Evolutionary conservation across 2,888 invertebrate genomes (phyloP).

Genomic region (Tipula helvola): DNA sequence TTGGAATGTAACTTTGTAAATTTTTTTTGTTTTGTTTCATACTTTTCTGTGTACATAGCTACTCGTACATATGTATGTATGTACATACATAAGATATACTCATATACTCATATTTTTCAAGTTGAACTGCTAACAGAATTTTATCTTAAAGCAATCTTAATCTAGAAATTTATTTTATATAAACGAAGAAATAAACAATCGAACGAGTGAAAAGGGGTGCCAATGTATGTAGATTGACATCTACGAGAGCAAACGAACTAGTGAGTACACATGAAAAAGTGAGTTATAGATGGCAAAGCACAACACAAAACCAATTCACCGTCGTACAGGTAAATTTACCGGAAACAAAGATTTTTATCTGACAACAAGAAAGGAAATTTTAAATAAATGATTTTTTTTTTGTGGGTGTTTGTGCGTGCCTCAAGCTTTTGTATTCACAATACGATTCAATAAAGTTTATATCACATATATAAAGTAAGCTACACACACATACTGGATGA

Average conservation of each 20-base stretch:
- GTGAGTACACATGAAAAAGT: background rate
- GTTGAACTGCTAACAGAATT: background rate
- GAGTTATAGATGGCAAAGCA: too few relatives aligned
- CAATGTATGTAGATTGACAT: background rate
- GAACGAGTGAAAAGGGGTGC: background rate
- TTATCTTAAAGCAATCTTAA: background rate
- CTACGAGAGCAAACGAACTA: background rate
- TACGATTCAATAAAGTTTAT: background rate
- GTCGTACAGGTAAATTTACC: background rate
- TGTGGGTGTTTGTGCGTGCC: background rate
- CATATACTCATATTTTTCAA: background rate
- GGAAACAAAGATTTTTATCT: background rate
- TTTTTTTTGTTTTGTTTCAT: too few relatives aligned
- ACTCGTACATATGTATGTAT: too few relatives aligned
- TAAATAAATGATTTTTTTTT: background rate
- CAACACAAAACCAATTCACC: background rate
- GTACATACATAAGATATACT: background rate
- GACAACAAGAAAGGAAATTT: background rate
- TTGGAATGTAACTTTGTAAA: background rate
- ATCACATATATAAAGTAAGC: background rate
- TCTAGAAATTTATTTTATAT: background rate
- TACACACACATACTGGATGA: background rate
- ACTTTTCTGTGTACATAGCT: too few relatives aligned
- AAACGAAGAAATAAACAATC: background rate
- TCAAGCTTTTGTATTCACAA: background rate